phyloP scores from a whole-genome alignment of 2,888 invertebrate genomes.

The Allacma fusca region DNA sequence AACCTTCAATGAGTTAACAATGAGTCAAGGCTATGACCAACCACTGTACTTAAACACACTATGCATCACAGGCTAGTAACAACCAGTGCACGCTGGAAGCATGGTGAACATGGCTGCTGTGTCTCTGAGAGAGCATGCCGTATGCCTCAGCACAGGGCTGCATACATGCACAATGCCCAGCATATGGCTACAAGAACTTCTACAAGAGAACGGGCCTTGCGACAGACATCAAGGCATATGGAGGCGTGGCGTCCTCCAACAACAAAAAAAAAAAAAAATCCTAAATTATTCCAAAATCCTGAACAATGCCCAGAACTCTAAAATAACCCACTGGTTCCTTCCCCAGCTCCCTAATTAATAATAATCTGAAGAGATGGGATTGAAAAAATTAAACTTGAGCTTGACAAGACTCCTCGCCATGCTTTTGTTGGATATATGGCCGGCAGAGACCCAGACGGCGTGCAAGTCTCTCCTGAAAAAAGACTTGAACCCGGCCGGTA shows the following conservation, averaged over 20 bases:
- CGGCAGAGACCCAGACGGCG: conserved; percentile 17
- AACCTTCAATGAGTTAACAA: too few species aligned
- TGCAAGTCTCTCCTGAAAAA: not conserved
- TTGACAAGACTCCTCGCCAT: conserved; percentile 11
- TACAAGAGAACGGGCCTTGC: conserved; percentile 39
- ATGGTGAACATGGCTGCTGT: conserved; percentile 20
- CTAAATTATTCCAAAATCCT: too few species aligned
- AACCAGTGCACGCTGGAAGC: conserved; percentile 12
- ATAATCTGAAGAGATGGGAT: not conserved
- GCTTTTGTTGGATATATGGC: not conserved
- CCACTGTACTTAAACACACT: not conserved
- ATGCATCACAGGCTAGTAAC: not conserved
- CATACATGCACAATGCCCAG: conserved; percentile 19
- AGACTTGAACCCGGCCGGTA: conserved; percentile 20
- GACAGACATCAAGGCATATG: not conserved
- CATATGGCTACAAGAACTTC: conserved; percentile 39
- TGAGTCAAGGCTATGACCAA: not conserved
- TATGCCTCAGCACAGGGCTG: not conserved
- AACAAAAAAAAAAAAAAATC: not conserved
- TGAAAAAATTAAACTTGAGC: not conserved
- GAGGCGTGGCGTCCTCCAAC: conserved; percentile 26
- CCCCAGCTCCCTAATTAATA: not conserved
- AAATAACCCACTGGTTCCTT: too few species aligned
- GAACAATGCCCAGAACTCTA: too few species aligned
- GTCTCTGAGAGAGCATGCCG: not conserved